A percentile compares a stretch with the other conserved stretches of the same genome.
phyloP scores from a whole-genome alignment of 2,888 invertebrate species.

The Leptothorax acervorum region DNA sequence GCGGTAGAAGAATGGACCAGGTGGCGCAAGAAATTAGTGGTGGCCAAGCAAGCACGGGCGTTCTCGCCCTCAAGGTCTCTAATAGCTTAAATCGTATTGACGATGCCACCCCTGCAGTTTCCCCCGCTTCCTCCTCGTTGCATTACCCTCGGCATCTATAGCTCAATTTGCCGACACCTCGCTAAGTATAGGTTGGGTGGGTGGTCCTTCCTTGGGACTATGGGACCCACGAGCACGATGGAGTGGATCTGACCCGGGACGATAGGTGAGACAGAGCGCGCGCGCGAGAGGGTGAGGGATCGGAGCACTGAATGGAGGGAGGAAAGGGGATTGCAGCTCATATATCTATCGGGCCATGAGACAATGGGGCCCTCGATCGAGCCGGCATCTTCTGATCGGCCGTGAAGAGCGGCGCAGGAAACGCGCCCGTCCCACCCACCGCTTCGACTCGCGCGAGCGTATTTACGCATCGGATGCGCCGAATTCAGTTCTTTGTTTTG shows the following conservation, averaged over 20 bases:
- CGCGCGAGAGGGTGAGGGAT: constrained; percentile 56
- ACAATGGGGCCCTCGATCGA: constrained; percentile 68
- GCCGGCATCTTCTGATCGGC: constrained; percentile 46
- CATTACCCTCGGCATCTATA: constrained; percentile 84
- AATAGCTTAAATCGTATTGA: constrained; percentile 83
- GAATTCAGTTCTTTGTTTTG: constrained; percentile 55
- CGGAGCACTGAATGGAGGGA: constrained; percentile 44
- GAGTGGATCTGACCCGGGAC: constrained; percentile 72
- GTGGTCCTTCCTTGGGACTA: constrained; percentile 77
- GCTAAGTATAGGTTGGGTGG: constrained; percentile 86
- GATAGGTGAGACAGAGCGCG: constrained; percentile 67
- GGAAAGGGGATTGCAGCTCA: constrained; percentile 67
- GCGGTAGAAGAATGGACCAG: constrained; percentile 79
- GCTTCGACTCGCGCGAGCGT: constrained; percentile 44
- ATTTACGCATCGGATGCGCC: constrained; percentile 50
- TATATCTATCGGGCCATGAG: constrained; percentile 74
- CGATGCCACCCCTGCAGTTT: constrained; percentile 63
- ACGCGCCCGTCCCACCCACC: constrained; percentile 63
- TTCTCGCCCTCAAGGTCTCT: constrained; percentile 72
- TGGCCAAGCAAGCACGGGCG: constrained; percentile 60
- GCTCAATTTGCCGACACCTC: constrained; percentile 86
- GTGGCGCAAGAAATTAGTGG: constrained; percentile 83
- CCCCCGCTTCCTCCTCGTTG: constrained; percentile 68
- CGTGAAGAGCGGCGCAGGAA: constrained; percentile 37
- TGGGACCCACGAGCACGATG: constrained; percentile 70